Base-by-base conservation (phyloP, 2,888 invertebrate species). In the Drosophila setosimentum region DNA sequence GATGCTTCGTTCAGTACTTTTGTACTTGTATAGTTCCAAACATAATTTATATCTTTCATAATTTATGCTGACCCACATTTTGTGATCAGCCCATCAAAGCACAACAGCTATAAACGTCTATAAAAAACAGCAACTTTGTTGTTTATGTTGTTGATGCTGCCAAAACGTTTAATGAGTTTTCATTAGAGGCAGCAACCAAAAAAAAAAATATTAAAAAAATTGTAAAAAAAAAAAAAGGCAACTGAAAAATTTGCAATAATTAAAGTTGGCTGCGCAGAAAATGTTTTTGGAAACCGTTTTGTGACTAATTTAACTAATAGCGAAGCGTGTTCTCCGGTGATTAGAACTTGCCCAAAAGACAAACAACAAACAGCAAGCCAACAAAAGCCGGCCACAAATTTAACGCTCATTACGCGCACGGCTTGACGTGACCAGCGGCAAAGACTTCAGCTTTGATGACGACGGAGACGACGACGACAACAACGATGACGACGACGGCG, bases 391-490 rank as follows among this genome's bases (percentile, higher is more conserved):
- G 73, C 73, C 80, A 84, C 80, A 89, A 80, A 87, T 87, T 85
- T 85, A 84, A 85, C 85, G 85, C 82, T 87, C 85, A 85, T 85
- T 89, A 89, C 80, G 89, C 85, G 87, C 87, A 82, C 88, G 82
- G 78, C 68, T 83, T 84, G 87, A 84, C 84, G 87, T 89, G 87
- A 79, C 83, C 86, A 68, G 67, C 73, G 83, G 82, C 83, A 75
- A 60, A 83, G 61, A 45, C 54, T 70, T 51, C 45, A 69, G 51
- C 60, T 35, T 68, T 21, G 42, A n/a, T 53, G 33, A 33, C 55
- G 33, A 30, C 33, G 55, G 49, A 62, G 65, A 51, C 29, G 68
- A 35, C 58, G 57, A 29, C 49, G 63, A 55, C 45, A 21, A 24
- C 21, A 33, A 60, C 70, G 64, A 51, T 24, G 65, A 30, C 55